Percentiles rank a stretch among this genome's conserved stretches.
Conservation (phyloP, 2,797 vertebrate genomes). For the Hyperoplus lanceolatus region DNA sequence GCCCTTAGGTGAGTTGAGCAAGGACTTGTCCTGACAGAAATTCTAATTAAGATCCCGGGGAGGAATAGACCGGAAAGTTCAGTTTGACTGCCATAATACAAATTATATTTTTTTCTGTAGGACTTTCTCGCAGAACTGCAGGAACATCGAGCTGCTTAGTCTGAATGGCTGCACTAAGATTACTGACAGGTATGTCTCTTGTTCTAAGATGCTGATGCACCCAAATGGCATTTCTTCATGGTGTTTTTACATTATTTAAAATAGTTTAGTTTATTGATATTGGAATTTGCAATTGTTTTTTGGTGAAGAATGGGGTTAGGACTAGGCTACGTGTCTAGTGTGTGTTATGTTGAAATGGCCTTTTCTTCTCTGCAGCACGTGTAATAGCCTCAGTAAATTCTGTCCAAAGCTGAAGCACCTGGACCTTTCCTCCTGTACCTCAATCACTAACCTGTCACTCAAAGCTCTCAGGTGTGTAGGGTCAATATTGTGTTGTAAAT, state of each 20-base stretch:
- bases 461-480: slow-evolving; percentile 94
- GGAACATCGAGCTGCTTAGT: slow-evolving; percentile 96
- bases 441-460: slow-evolving; percentile 98
- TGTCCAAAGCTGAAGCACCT: slow-evolving; percentile 98
- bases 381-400: slow-evolving; percentile 98
- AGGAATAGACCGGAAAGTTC: neutral
- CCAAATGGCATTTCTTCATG: neutral
- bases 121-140: slow-evolving; percentile 98
- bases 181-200: slow-evolving; percentile 90
- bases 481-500: neutral
- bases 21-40: neutral
- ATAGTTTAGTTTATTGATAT: too few species aligned
- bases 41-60: neutral
- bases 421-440: slow-evolving; percentile 97
- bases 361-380: slow-evolving; percentile 87
- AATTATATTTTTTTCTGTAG: slow-evolving; percentile 72
- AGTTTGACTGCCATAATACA: neutral
- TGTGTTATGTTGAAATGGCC: neutral
- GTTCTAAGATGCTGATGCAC: neutral
- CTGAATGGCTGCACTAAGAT: slow-evolving; percentile 99
- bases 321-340: too few species aligned
- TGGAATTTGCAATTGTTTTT: too few species aligned
- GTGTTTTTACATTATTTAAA: too few species aligned
- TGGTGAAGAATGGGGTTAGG: too few species aligned
- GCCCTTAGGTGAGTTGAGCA: slow-evolving; percentile 89